phyloP scores from a whole-genome alignment of 2,797 vertebrate genomes.

The Falco naumanni region DNA sequence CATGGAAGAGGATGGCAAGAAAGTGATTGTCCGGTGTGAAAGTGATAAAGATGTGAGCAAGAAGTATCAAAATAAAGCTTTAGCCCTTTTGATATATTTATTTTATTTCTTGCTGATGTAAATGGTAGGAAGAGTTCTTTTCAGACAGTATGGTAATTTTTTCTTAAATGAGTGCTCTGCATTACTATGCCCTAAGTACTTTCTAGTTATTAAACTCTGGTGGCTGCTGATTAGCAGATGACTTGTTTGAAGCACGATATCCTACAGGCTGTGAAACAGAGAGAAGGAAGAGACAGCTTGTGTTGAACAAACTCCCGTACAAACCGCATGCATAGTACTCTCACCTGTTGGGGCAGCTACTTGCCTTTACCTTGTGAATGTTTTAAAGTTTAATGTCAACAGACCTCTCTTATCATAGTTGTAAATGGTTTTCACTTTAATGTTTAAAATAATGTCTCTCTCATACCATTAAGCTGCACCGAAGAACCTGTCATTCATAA shows the following conservation, averaged over 20 bases:
- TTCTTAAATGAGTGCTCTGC: neutral
- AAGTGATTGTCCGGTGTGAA: neutral
- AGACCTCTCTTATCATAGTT: slow-evolving; percentile 96
- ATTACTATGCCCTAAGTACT: neutral
- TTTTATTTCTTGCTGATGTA: neutral
- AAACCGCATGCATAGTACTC: neutral
- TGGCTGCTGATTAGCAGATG: neutral
- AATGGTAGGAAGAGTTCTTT: neutral
- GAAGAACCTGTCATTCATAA: slow-evolving; percentile 89
- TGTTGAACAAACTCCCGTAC: slow-evolving; percentile 59
- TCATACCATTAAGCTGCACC: slow-evolving; percentile 92
- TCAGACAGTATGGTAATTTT: neutral
- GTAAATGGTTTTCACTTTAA: slow-evolving; percentile 99
- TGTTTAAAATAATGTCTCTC: slow-evolving; percentile 99
- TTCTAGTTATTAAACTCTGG: neutral
- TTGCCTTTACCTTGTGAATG: slow-evolving; percentile 84
- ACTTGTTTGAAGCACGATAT: neutral
- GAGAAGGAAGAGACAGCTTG: slow-evolving; percentile 34
- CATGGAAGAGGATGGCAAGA: neutral
- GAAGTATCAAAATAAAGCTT: neutral
- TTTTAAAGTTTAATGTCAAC: slow-evolving; percentile 96
- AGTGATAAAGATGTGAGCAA: neutral
- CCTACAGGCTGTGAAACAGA: slow-evolving; percentile 36
- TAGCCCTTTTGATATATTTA: neutral
- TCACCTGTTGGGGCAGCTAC: slow-evolving; percentile 68